These are phyloP conservation scores for Phoebastria nigripes DNA, from an alignment of 2,797 vertebrate genomes.

Conservation along the genomic window DNA sequence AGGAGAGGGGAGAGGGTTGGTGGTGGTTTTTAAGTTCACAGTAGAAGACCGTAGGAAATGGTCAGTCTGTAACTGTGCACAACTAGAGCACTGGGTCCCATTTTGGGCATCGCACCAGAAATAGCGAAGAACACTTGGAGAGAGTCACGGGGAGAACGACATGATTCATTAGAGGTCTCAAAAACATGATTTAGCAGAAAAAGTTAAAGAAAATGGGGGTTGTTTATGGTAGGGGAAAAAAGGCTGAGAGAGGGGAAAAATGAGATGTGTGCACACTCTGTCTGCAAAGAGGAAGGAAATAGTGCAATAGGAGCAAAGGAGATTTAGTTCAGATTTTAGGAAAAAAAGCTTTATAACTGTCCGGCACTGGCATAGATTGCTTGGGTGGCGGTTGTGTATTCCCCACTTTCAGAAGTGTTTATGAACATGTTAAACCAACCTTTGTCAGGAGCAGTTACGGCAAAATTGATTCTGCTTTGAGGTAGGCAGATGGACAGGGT, in stretches of 20 bases:
- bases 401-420: not conserved
- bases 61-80: not conserved
- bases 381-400: not conserved
- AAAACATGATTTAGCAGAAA: not conserved
- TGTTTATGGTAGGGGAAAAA: not conserved
- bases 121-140: not conserved
- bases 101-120: not conserved
- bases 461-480: not conserved
- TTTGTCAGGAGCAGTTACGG: not conserved
- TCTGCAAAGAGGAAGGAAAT: not conserved
- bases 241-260: not conserved
- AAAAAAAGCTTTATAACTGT: not conserved
- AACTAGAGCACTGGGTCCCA: not conserved
- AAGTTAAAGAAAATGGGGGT: not conserved
- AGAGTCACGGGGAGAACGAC: not conserved
- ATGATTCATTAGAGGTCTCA: not conserved
- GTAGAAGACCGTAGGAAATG: not conserved
- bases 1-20: rapidly evolving
- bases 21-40: not conserved
- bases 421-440: not conserved
- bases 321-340: not conserved
- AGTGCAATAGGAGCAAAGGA: not conserved
- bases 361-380: rapidly evolving
- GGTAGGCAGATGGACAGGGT: not conserved
- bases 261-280: not conserved